Evolutionary conservation across 2,113 vertebrate genomes (phyloP), one percentile per base, ranked within the genome.

Genomic region (Smithornis capensis): DNA sequence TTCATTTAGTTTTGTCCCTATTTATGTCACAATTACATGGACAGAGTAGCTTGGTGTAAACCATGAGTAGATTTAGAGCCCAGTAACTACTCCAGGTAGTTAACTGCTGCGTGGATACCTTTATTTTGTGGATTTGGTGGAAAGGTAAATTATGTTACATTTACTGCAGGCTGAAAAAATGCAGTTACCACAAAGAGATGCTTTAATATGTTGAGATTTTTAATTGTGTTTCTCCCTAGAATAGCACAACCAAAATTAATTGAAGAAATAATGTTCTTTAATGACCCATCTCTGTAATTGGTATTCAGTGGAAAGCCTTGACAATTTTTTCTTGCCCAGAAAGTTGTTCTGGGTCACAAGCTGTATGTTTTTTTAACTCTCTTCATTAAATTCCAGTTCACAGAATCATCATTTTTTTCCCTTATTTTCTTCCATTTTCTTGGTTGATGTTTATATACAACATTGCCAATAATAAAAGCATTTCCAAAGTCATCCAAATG

Each of bases 371-470:
- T 49, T n/a, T 67, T 23, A 4, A 13, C 11, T 76, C 7, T 49
- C 17, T 65, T 40, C 22, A 33, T 42, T 14, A 67, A 57, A 49
- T 31, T 5, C 15, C 19, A 18, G 17, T 42, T 90, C 53, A 65
- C 5, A 71, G 40, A 60, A 60, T 64, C 22, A 22, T 12, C 28
- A 12, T 63, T 59, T 24, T n/a, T 24, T 31, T 22, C 7, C 52
- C 22, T 84, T 42, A 2, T 23, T 56, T 83, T 42, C 38, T 65
- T 69, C 38, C 3, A 2, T 85, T 78, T 82, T 52, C 47, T 27
- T 79, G 24, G 15, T 33, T 77, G 40, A 44, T 59, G 6, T 56
- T 82, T 0, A 0, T 42, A 14, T 24, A 6, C 16, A 27, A 29
- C 25, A 24, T 59, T 71, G 63, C 14, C 38, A 53, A 8, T 60